Percentiles rank a stretch among this genome's conserved stretches.
Conservation (phyloP, 2,888 invertebrate species). For the Erynnis tages region DNA sequence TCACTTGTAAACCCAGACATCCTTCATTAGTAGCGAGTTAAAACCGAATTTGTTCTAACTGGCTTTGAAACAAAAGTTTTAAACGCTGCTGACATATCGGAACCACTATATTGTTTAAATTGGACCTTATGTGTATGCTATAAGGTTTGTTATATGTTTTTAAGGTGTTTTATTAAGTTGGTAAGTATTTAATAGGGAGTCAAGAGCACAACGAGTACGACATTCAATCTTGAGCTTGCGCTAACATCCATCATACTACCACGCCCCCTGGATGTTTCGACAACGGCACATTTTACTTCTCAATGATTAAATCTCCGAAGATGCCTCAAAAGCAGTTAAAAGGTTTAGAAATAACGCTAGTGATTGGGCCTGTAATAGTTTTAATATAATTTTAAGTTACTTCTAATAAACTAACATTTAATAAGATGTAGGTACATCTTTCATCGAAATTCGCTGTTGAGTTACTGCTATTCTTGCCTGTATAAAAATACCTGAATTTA, state of each 20-base stretch:
- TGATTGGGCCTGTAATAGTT: background rate
- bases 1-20: slow-evolving; percentile 18
- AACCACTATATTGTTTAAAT: background rate
- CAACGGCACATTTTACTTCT: slow-evolving; percentile 45
- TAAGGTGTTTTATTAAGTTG: slow-evolving; percentile 18
- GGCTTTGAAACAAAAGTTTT: slow-evolving; percentile 34
- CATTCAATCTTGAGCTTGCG: slow-evolving; percentile 52
- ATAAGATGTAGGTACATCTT: too few species aligned
- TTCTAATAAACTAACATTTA: too few species aligned
- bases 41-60: slow-evolving; percentile 35
- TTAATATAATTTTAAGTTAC: too few species aligned
- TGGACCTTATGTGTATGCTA: background rate
- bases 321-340: slow-evolving; percentile 36
- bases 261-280: slow-evolving; percentile 57
- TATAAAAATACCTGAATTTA: too few species aligned
- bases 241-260: slow-evolving; percentile 68
- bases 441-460: too few species aligned
- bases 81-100: slow-evolving; percentile 28
- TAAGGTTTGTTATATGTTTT: slow-evolving; percentile 27
- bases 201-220: slow-evolving; percentile 39
- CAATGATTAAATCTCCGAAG: slow-evolving; percentile 58
- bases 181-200: slow-evolving; percentile 37
- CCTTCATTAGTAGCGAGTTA: slow-evolving; percentile 37
- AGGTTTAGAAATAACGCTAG: slow-evolving; percentile 27
- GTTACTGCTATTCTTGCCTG: too few species aligned